phyloP scores from a whole-genome alignment of 2,113 vertebrate genomes.

The Onychorhynchus coronatus region DNA sequence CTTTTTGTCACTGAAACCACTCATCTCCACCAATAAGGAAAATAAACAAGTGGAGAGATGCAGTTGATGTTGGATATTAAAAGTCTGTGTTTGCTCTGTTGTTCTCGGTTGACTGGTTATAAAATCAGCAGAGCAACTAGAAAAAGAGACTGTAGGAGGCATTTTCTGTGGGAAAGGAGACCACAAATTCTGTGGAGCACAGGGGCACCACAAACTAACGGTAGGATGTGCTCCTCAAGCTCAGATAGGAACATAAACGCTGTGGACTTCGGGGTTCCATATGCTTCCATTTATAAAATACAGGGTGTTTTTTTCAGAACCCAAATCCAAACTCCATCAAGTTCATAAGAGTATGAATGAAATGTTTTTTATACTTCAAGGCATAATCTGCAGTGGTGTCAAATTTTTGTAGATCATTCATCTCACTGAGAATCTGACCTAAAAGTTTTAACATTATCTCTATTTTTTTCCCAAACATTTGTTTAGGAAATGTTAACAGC shows the following conservation, averaged over 20 bases:
- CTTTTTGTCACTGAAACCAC: constrained; percentile 18
- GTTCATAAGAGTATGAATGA: background rate
- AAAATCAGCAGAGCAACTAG: background rate
- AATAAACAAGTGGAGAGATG: background rate
- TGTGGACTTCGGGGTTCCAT: background rate
- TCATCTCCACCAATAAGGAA: background rate
- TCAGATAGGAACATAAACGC: background rate
- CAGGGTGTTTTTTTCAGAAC: background rate
- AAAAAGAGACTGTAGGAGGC: background rate
- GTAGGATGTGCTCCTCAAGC: background rate
- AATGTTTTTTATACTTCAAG: background rate
- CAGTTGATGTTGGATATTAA: background rate
- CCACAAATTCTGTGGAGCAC: background rate
- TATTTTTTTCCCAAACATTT: background rate
- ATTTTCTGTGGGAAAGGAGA: background rate
- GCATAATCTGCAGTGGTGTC: background rate
- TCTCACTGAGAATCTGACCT: background rate
- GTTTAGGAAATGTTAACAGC: background rate
- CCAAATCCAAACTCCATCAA: background rate
- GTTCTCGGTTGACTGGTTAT: background rate
- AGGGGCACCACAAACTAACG: background rate
- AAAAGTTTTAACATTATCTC: background rate
- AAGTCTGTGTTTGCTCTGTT: background rate
- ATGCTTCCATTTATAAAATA: background rate
- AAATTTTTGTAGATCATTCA: background rate